A percentile compares a stretch with the other conserved stretches of the same genome.
Evolutionary conservation across 2,113 vertebrate species (phyloP).

Genomic region (Origma solitaria): DNA sequence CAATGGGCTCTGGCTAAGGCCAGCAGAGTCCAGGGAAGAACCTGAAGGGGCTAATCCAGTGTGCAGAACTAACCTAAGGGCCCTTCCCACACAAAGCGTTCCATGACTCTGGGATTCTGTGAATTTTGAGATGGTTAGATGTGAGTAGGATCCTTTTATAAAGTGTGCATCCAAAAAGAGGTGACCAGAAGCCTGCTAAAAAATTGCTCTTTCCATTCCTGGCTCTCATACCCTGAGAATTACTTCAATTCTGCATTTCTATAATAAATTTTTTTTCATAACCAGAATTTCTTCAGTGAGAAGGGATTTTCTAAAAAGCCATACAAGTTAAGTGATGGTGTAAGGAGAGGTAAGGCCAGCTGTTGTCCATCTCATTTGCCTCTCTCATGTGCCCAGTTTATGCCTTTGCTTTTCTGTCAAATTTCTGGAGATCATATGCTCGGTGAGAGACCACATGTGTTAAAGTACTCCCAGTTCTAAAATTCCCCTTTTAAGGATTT

Average conservation of each 20-base stretch:
- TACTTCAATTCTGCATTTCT: not conserved
- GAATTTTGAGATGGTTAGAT: not conserved
- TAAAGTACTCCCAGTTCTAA: not conserved
- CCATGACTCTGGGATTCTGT: not conserved
- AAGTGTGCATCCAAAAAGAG: not conserved
- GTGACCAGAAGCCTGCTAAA: not conserved
- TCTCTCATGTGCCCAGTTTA: not conserved
- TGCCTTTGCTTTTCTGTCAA: not conserved
- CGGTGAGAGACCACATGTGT: not conserved
- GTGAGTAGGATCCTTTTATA: not conserved
- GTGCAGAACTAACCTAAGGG: not conserved
- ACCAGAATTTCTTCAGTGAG: not conserved
- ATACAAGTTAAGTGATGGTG: not conserved
- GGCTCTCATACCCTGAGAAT: not conserved
- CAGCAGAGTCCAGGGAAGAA: not conserved
- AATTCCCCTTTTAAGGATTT: not conserved
- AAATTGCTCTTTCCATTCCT: not conserved
- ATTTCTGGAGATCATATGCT: not conserved
- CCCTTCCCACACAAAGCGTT: not conserved
- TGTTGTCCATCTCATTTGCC: not conserved
- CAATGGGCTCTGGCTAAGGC: not conserved
- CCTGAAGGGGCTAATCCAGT: not conserved
- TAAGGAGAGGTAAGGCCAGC: not conserved
- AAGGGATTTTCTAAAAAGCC: not conserved
- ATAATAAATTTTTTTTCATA: not conserved